Conservation (phyloP, 2,888 invertebrate species). For the Drosophila formosana region DNA sequence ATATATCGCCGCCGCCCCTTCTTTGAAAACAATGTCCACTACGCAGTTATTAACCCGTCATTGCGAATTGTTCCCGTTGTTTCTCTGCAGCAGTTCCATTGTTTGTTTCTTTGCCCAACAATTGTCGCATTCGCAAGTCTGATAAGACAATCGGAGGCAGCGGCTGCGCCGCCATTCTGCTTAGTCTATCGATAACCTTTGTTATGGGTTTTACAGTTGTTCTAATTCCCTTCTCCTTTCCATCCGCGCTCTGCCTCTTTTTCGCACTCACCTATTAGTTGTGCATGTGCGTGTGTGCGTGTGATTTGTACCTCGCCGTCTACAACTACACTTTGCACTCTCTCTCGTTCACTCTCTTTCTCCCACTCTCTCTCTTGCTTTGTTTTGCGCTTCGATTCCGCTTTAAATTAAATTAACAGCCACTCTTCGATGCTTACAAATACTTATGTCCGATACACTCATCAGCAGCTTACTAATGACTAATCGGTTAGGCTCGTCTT, state of each 20-base stretch:
- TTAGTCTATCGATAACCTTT: constrained; percentile 62
- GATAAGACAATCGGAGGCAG: constrained; percentile 60
- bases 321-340: constrained; percentile 32
- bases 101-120: constrained; percentile 28
- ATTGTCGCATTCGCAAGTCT: constrained; percentile 16
- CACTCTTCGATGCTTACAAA: constrained; percentile 23
- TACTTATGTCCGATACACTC: constrained; percentile 8
- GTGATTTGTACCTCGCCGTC: background rate
- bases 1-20: constrained; percentile 11
- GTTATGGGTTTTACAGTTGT: constrained; percentile 57
- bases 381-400: constrained; percentile 41
- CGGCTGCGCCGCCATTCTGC: constrained; percentile 37
- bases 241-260: constrained; percentile 13
- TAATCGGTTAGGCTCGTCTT: constrained; percentile 33
- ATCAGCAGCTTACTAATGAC: constrained; percentile 35
- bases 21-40: constrained; percentile 43
- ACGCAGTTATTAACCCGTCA: constrained; percentile 61
- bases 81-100: constrained; percentile 30
- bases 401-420: constrained; percentile 67
- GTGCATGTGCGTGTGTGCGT: constrained; percentile 7
- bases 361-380: constrained; percentile 13
- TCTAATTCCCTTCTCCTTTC: constrained; percentile 34
- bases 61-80: constrained; percentile 25
- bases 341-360: constrained; percentile 7
- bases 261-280: constrained; percentile 21